Conservation (phyloP, 2,797 vertebrate genomes). For the Heteromormyrus szaboi region DNA sequence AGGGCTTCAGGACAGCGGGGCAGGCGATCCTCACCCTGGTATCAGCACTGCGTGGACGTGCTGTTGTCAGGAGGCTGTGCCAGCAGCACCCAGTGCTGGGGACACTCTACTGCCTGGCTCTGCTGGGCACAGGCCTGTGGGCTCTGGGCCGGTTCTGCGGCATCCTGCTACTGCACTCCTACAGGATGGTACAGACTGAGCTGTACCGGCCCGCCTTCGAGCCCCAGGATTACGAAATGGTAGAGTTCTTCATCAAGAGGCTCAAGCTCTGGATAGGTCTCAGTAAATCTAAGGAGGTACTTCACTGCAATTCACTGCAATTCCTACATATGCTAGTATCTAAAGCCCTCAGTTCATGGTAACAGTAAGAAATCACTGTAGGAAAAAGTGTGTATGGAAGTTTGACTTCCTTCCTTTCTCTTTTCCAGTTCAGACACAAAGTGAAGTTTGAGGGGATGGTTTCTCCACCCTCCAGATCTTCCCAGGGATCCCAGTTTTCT, state of each 20-base stretch:
- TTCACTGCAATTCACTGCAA: neutral
- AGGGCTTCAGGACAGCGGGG: constrained; percentile 49
- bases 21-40: constrained; percentile 43
- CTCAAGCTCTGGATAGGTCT: constrained; percentile 72
- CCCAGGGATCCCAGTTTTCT: constrained; percentile 50
- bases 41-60: constrained; percentile 44
- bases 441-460: constrained; percentile 71
- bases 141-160: too few relatives aligned
- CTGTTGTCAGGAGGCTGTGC: constrained; percentile 42
- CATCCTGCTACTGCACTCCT: too few relatives aligned
- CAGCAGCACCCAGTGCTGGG: constrained; percentile 51
- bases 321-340: neutral
- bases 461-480: constrained; percentile 54
- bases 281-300: constrained; percentile 68
- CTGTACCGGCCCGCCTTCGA: constrained; percentile 36
- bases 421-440: constrained; percentile 66
- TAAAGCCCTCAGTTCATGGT: neutral
- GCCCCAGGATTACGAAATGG: constrained; percentile 71
- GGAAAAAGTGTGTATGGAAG: neutral
- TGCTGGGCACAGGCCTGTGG: constrained; percentile 39
- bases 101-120: constrained; percentile 50
- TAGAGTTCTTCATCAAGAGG: constrained; percentile 71
- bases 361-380: neutral
- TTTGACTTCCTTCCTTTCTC: neutral
- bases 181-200: too few relatives aligned